Evolutionary conservation across 2,888 invertebrate genomes (phyloP).

Genomic region (Nomada hirtipes): DNA sequence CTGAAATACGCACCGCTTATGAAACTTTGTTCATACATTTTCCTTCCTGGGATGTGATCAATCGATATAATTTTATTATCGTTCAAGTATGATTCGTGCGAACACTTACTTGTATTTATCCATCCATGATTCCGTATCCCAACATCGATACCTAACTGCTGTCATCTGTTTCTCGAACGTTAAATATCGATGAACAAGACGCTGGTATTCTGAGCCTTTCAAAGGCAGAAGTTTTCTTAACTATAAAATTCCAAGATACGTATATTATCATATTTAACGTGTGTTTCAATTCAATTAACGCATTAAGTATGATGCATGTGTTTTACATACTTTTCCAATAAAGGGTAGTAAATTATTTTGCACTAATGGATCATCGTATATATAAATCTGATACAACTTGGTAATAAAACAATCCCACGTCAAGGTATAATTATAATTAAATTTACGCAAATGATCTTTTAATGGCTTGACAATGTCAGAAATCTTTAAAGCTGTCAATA

Average conservation of each 20-base stretch:
- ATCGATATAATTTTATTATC: not conserved
- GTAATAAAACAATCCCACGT: conserved; percentile 89
- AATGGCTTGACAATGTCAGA: conserved; percentile 87
- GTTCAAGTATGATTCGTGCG: conserved; percentile 3
- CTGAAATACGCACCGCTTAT: conserved; percentile 67
- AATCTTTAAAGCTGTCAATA: conserved; percentile 87
- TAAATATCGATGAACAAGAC: conserved; percentile 85
- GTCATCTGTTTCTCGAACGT: conserved; percentile 87
- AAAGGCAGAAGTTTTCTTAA: conserved; percentile 78
- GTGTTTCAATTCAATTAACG: not conserved
- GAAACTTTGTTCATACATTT: conserved; percentile 33
- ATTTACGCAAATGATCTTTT: conserved; percentile 87
- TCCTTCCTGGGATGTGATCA: not conserved
- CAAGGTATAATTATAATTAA: conserved; percentile 87
- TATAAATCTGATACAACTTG: conserved; percentile 87
- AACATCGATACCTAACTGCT: conserved; percentile 86
- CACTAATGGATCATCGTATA: conserved; percentile 85
- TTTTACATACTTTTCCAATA: conserved; percentile 84
- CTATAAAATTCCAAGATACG: conserved; percentile 64
- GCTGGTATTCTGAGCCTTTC: conserved; percentile 82
- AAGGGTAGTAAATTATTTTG: conserved; percentile 86
- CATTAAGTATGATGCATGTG: not conserved
- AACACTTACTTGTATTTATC: conserved; percentile 83
- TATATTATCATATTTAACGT: not conserved
- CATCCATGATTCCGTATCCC: conserved; percentile 86